Evolutionary conservation across 2,888 invertebrate species (phyloP).

Genomic region (Diplazon laetatorius): DNA sequence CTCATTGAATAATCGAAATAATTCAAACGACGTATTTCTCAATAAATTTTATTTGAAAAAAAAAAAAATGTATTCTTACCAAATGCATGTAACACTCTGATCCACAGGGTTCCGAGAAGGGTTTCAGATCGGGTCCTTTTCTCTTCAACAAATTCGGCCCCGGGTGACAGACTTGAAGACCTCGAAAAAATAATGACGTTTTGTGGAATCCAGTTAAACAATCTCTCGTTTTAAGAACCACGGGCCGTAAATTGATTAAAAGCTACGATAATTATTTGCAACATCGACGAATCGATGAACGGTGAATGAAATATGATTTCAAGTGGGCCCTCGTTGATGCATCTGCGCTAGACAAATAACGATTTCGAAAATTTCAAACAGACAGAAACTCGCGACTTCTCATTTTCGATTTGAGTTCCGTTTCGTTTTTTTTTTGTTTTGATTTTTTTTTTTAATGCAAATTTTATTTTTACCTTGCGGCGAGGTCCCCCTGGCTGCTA

Average conservation of each 20-base stretch:
- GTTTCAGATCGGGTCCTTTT: slow-evolving; percentile 94
- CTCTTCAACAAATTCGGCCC: slow-evolving; percentile 94
- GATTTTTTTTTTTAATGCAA: slow-evolving; percentile 66
- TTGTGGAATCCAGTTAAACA: neutral
- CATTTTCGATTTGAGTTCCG: slow-evolving; percentile 20
- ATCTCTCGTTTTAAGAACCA: slow-evolving; percentile 15
- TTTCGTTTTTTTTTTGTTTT: slow-evolving; percentile 49
- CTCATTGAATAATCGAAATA: slow-evolving; percentile 8
- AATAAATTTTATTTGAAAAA: too few relatives aligned
- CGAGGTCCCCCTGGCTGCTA: slow-evolving; percentile 79
- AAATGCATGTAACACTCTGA: slow-evolving; percentile 93
- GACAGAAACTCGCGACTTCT: slow-evolving; percentile 31
- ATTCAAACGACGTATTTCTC: too few relatives aligned
- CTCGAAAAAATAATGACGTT: slow-evolving; percentile 82
- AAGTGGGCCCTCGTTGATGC: slow-evolving; percentile 73
- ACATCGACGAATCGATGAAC: slow-evolving; percentile 69
- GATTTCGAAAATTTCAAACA: slow-evolving; percentile 66
- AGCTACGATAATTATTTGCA: slow-evolving; percentile 24
- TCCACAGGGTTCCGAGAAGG: slow-evolving; percentile 93
- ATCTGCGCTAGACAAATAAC: slow-evolving; percentile 75
- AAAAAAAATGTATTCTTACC: slow-evolving; percentile 83
- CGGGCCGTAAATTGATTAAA: slow-evolving; percentile 7
- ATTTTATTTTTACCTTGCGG: slow-evolving; percentile 79
- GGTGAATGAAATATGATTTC: slow-evolving; percentile 74
- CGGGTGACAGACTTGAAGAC: slow-evolving; percentile 94